phyloP scores from a whole-genome alignment of 2,797 vertebrate species.

The Ciconia nigra region DNA sequence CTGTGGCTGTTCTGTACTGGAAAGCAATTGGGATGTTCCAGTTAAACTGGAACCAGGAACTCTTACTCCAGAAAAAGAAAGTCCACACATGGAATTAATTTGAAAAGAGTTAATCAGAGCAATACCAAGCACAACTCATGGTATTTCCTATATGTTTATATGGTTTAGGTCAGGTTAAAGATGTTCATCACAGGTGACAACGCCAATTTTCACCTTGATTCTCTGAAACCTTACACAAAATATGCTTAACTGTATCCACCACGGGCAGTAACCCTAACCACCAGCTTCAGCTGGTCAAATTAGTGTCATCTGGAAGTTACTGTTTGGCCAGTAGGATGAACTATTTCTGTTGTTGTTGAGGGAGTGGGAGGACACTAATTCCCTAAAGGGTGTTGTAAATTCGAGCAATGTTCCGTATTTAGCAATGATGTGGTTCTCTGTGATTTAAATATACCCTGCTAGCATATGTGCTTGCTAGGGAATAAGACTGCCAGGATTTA shows the following conservation, averaged over 20 bases:
- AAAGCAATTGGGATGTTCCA: background rate
- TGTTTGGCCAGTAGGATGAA: background rate
- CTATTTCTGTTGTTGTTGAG: background rate
- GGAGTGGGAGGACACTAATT: background rate
- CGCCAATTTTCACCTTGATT: background rate
- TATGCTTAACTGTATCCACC: background rate
- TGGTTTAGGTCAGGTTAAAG: background rate
- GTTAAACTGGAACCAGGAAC: constrained; percentile 3
- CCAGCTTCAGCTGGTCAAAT: background rate
- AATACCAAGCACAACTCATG: background rate
- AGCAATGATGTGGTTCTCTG: background rate
- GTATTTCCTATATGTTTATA: background rate
- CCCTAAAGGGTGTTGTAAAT: background rate
- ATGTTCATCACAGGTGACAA: background rate
- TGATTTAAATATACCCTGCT: background rate
- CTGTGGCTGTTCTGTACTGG: background rate
- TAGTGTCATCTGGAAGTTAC: background rate
- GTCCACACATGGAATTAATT: constrained; percentile 2
- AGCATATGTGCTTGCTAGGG: background rate
- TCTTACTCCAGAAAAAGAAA: background rate
- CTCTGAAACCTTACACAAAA: background rate
- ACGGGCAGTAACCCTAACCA: background rate
- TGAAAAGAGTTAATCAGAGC: background rate
- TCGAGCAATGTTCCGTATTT: background rate
- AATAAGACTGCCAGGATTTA: background rate